These are phyloP conservation scores for Tromatobia lineatoria DNA, from an alignment of 2,888 invertebrate species.

Conservation along the genomic window DNA sequence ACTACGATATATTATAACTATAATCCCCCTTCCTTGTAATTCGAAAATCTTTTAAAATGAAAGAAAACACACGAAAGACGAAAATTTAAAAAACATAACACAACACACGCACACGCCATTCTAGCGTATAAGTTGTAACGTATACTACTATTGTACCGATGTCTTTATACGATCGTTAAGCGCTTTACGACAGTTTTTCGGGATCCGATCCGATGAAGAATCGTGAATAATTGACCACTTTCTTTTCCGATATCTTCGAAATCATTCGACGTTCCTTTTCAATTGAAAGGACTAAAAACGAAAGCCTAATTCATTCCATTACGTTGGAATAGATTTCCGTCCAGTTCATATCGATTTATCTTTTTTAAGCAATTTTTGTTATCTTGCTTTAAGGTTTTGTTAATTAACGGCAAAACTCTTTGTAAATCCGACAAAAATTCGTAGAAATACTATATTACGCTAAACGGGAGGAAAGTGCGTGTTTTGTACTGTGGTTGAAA, in stretches of 20 bases:
- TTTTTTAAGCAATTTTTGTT: conserved; percentile 42
- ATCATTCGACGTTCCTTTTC: conserved; percentile 22
- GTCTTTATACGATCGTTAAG: conserved; percentile 78
- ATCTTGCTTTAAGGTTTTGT: background rate
- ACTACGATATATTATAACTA: conserved; percentile 64
- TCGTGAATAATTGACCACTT: background rate
- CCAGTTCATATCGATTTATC: conserved; percentile 62
- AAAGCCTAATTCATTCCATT: conserved; percentile 31
- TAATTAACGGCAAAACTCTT: background rate
- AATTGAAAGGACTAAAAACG: background rate
- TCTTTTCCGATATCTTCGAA: background rate
- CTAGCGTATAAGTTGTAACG: conserved; percentile 74
- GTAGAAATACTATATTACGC: background rate
- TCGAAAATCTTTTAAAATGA: conserved; percentile 58
- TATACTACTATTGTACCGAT: conserved; percentile 69
- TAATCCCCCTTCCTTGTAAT: conserved; percentile 73
- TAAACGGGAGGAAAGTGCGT: too few species aligned
- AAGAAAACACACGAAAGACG: conserved; percentile 15
- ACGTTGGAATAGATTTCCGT: conserved; percentile 65
- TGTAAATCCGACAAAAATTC: background rate
- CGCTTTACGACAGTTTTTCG: conserved; percentile 71
- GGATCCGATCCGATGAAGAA: conserved; percentile 38
- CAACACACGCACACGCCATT: conserved; percentile 77
- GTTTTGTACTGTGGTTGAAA: too few species aligned
- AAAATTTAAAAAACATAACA: conserved; percentile 49